Base-by-base conservation (phyloP, 2,797 vertebrate species). In the Cyclopterus lumpus region DNA sequence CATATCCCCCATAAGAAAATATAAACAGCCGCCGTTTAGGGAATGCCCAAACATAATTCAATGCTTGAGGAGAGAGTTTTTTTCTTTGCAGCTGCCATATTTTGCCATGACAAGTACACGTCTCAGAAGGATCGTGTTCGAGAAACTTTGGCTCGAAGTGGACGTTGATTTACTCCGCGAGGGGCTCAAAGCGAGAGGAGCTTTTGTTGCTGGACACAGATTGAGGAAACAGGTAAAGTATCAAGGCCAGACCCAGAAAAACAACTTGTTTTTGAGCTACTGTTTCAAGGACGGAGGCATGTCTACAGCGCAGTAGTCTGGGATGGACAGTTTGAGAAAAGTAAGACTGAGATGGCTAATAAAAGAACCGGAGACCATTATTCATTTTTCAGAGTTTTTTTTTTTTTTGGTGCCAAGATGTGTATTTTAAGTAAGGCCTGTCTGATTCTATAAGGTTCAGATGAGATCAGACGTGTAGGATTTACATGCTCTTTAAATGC, bases 211-310 rank as follows among this genome's bases (percentile, higher is more conserved):
- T 65, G 8, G 75, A 85, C 76, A 64, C 74, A 89, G 80, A 93
- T 93, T 72, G 91, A 91, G 87, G 88, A 92, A 93, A 92, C 92
- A 93, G 92, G 88, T 91, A 86, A n/a, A 89, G 72, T 51, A 67
- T 86, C 77, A 86, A 89, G 80, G 90, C 83, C 82, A 89, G 30
- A 90, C 58, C 26, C 67, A 69, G 66, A 70, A 85, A 84, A 88
- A 82, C 71, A 82, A 73, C 77, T 69, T 69, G 71, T 82, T 80
- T 82, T 68, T 83, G 53, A 67, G 81, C 86, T 86, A 76, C 83
- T 71, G 85, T 90, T 86, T 84, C 82, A 91, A 83, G 86, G 87
- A 83, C 81, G 80, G 68, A 71, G 63, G 48, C 83, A 68, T 82
- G 79, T 87, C 86, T 61, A 12, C 78, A 78, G 75, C 10, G 42